Evolutionary conservation across 2,797 vertebrate genomes (phyloP).

Genomic region (Champsocephalus esox): DNA sequence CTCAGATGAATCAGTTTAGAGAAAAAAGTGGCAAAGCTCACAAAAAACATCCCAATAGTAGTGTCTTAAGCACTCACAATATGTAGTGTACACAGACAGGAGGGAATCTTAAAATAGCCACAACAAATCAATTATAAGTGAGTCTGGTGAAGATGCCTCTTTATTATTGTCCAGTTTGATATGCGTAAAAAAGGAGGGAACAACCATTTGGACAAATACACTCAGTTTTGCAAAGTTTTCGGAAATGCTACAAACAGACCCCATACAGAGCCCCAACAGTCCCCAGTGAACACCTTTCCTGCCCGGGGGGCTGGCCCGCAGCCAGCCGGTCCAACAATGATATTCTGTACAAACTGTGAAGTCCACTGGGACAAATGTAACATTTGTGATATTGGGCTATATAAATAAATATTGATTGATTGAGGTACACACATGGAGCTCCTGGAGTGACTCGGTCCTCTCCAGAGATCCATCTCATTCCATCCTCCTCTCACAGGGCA

Average conservation of each 20-base stretch:
- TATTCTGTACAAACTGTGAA: no score
- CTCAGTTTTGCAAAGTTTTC: no score
- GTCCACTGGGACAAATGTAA: no score
- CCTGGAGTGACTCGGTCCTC: conserved; percentile 28
- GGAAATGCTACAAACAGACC: conserved; percentile 17
- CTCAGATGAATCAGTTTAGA: no score
- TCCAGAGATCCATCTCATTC: conserved; percentile 17
- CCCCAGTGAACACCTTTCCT: conserved; percentile 36
- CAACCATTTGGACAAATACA: not conserved
- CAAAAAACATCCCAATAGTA: no score
- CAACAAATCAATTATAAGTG: no score
- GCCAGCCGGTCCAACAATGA: conserved; percentile 72
- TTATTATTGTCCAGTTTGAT: not conserved
- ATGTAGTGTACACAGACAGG: not conserved
- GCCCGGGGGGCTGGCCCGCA: conserved; percentile 64
- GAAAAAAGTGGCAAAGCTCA: no score
- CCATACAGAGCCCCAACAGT: conserved; percentile 16
- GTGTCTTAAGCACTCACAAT: not conserved
- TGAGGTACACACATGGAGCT: conserved; percentile 60
- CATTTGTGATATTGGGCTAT: no score
- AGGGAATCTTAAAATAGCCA: not conserved
- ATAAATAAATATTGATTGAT: no score
- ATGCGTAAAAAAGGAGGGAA: not conserved
- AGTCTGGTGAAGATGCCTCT: not conserved
- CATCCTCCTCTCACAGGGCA: conserved; percentile 29